phyloP scores from a whole-genome alignment of 2,797 vertebrate genomes.

The Carduelis carduelis region DNA sequence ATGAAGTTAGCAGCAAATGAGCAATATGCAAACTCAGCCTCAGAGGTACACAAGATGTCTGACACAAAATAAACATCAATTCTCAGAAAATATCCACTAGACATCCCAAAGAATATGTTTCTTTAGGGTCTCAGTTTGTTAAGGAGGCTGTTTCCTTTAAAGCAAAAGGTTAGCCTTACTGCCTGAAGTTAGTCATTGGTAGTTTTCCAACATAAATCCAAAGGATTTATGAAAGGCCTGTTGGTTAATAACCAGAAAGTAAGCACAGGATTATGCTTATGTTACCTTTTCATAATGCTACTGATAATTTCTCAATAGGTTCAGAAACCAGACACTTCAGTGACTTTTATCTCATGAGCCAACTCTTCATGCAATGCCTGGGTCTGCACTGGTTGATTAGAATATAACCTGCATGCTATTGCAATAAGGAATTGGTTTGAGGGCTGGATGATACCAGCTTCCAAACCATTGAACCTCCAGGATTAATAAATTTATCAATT shows the following conservation, averaged over 20 bases:
- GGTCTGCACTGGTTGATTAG: not conserved
- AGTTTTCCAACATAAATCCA: not conserved
- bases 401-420: not conserved
- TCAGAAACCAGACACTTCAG: not conserved
- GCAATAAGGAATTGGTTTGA: not conserved
- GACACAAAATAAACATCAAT: not conserved
- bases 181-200: not conserved
- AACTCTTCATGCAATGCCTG: not conserved
- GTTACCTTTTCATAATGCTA: not conserved
- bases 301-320: not conserved
- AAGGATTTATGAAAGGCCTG: not conserved
- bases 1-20: not conserved
- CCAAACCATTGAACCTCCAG: not conserved
- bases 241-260: not conserved
- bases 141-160: not conserved
- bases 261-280: not conserved
- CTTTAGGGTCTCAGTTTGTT: not conserved
- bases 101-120: not conserved
- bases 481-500: not conserved
- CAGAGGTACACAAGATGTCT: not conserved
- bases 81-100: not conserved
- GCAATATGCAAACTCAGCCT: not conserved
- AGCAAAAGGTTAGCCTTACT: not conserved
- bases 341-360: not conserved
- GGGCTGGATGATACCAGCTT: not conserved